Percentiles rank a stretch among this genome's conserved stretches.
Conservation (phyloP, 1,140 invertebrate species). For the Polypedilum pembai region DNA sequence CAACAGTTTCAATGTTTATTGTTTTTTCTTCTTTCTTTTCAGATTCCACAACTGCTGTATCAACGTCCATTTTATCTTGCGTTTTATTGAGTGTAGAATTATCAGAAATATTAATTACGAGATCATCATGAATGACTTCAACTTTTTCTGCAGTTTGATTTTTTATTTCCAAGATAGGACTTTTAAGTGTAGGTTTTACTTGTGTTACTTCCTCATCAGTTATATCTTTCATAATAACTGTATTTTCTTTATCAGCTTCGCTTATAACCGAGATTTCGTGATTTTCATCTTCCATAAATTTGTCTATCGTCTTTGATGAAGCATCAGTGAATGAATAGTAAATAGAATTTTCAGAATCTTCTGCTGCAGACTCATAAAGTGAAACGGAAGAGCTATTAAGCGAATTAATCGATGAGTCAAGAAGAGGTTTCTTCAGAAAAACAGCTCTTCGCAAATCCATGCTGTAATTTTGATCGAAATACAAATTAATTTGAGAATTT, state of each 20-base stretch:
- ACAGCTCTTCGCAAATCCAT: conserved; percentile 9
- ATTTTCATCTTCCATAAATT: neutral
- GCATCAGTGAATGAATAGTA: neutral
- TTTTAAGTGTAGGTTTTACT: neutral
- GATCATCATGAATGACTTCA: too few relatives aligned
- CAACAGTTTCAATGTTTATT: too few relatives aligned
- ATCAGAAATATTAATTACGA: neutral
- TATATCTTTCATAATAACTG: conserved; percentile 3
- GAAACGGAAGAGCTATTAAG: neutral
- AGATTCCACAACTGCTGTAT: neutral
- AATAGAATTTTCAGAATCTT: neutral
- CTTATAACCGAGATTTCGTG: neutral
- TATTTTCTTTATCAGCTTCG: conserved; percentile 25
- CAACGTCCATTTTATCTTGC: neutral
- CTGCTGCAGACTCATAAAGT: neutral
- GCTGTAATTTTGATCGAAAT: neutral
- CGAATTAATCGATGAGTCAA: neutral
- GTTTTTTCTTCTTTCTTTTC: neutral
- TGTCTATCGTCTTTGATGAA: neutral
- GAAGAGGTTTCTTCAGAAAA: neutral
- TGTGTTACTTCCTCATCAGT: neutral
- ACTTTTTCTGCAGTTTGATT: neutral
- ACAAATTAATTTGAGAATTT: neutral
- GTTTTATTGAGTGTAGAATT: neutral
- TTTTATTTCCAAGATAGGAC: neutral